These are phyloP conservation scores for Chrysolina haemoptera DNA, from an alignment of 2,888 invertebrate species.

Conservation along the genomic window DNA sequence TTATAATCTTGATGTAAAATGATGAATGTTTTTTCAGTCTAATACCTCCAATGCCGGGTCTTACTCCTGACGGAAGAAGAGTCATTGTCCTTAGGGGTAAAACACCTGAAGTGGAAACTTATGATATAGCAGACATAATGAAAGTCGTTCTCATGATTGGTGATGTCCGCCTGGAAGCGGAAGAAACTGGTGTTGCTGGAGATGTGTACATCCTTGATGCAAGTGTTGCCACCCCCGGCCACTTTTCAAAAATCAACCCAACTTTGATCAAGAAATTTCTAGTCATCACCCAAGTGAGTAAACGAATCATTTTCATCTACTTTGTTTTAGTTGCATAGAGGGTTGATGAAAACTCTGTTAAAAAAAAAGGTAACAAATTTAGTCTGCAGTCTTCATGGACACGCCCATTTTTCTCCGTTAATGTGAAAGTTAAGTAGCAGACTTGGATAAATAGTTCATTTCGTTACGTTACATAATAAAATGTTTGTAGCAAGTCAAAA, in stretches of 20 bases:
- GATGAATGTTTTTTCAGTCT: constrained; percentile 44
- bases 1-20: too few species aligned
- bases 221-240: constrained; percentile 82
- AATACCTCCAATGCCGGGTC: constrained; percentile 82
- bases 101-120: constrained; percentile 79
- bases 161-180: constrained; percentile 84
- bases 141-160: constrained; percentile 89
- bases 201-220: constrained; percentile 89
- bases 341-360: too few species aligned
- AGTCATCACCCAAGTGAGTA: constrained; percentile 80
- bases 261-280: constrained; percentile 87
- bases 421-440: too few species aligned
- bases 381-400: too few species aligned
- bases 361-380: too few species aligned
- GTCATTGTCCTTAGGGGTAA: constrained; percentile 83
- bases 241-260: constrained; percentile 89
- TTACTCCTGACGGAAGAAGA: constrained; percentile 85
- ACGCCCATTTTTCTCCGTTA: too few species aligned
- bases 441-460: too few species aligned
- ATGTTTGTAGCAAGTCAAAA: too few species aligned
- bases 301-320: background rate
- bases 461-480: too few species aligned
- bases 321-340: background rate
- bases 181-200: constrained; percentile 86
- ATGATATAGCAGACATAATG: constrained; percentile 84